These are phyloP conservation scores for Cassiopea xamachana DNA, from an alignment of 30 jellyfish, hydroid and myxozoan genomes.

Conservation along the genomic window DNA sequence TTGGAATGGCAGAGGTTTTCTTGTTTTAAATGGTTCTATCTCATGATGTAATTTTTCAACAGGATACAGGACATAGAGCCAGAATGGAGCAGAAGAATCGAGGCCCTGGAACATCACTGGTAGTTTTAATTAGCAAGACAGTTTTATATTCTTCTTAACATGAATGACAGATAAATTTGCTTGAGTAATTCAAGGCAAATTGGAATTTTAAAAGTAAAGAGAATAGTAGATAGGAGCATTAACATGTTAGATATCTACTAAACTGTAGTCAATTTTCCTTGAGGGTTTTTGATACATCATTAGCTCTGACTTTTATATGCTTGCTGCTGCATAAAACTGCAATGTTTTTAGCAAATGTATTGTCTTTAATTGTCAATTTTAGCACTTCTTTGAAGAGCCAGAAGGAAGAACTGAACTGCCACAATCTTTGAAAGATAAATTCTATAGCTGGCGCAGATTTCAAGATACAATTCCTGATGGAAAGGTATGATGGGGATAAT, in stretches of 20 bases:
- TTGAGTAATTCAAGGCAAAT: too few species aligned
- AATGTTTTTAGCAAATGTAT: not conserved
- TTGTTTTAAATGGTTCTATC: too few species aligned
- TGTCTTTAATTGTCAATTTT: not conserved
- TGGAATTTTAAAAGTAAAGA: too few species aligned
- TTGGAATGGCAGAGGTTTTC: too few species aligned
- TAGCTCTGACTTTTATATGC: too few species aligned
- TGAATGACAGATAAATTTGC: too few species aligned
- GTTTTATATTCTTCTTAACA: too few species aligned
- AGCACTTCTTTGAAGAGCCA: conserved; percentile 98
- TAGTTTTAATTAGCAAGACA: not conserved
- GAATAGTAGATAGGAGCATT: too few species aligned
- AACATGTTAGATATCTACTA: too few species aligned
- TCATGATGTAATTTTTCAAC: not conserved
- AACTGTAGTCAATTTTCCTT: too few species aligned
- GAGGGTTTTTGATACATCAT: too few species aligned
- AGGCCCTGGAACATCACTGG: conserved; percentile 88
- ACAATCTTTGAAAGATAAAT: conserved; percentile 67
- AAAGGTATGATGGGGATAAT: conserved; percentile 36
- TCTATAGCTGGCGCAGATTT: conserved; percentile 88
- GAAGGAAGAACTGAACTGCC: conserved; percentile 95
- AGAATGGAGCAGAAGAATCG: conserved; percentile 80
- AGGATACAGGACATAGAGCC: conserved; percentile 87
- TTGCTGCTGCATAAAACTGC: not conserved
- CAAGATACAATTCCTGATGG: conserved; percentile 81